Evolutionary conservation across 2,888 invertebrate species (phyloP).

Genomic region (Hypolimnas misippus): DNA sequence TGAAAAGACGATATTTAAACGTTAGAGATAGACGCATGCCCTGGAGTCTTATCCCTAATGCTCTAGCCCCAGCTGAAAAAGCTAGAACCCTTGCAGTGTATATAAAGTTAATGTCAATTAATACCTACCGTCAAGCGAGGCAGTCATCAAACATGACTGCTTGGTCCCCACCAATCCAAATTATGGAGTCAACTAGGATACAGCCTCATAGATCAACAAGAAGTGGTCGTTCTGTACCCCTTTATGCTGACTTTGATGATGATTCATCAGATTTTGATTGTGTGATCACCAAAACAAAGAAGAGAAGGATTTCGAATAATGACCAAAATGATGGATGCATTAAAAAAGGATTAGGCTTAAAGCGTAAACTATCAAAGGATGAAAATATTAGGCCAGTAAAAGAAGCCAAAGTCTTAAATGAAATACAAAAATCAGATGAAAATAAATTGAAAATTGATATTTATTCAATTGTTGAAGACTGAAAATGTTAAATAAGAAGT

Average conservation of each 20-base stretch:
- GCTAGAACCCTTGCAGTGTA: conserved; percentile 73
- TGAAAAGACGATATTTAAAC: conserved; percentile 70
- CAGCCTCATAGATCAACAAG: conserved; percentile 72
- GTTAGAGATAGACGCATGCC: conserved; percentile 75
- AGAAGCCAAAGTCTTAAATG: conserved; percentile 39
- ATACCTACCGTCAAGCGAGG: conserved; percentile 70
- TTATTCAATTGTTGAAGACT: conserved; percentile 30
- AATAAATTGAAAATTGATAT: conserved; percentile 19
- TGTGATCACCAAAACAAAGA: conserved; percentile 68
- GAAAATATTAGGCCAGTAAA: conserved; percentile 51
- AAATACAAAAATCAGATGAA: conserved; percentile 35
- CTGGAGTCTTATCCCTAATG: conserved; percentile 72
- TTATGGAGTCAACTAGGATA: conserved; percentile 67
- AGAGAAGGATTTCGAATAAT: conserved; percentile 66
- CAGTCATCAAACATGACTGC: conserved; percentile 64
- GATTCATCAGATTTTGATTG: conserved; percentile 75
- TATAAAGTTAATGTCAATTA: conserved; percentile 74
- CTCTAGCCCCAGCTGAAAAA: conserved; percentile 68
- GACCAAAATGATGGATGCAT: conserved; percentile 63
- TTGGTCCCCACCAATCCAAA: conserved; percentile 76
- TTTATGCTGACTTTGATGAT: conserved; percentile 75
- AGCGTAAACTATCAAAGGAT: conserved; percentile 70
- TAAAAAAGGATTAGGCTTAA: conserved; percentile 69
- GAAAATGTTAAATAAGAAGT: background rate
- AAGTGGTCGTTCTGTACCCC: conserved; percentile 72